Conservation (phyloP, 2,888 invertebrate genomes). For the Limnephilus marmoratus region DNA sequence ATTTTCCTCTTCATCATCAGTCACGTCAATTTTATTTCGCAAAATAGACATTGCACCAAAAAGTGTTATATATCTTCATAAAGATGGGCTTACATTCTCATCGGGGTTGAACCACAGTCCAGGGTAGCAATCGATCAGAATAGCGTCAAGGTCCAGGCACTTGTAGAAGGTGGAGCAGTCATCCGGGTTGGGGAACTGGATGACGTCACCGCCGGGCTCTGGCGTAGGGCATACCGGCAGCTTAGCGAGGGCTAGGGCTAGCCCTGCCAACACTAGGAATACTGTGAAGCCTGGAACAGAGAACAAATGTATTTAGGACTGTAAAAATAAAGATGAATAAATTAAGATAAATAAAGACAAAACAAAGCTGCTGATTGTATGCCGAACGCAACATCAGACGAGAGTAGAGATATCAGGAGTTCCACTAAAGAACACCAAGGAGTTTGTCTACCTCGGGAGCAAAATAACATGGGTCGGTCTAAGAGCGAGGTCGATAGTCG, state of each 20-base stretch:
- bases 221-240: conserved; percentile 36
- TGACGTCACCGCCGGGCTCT: conserved; percentile 74
- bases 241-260: neutral
- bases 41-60: neutral
- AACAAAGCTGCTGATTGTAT: too few relatives aligned
- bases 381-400: too few relatives aligned
- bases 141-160: conserved; percentile 73
- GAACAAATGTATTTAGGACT: neutral
- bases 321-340: too few relatives aligned
- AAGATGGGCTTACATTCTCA: conserved; percentile 70
- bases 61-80: neutral
- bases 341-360: too few relatives aligned
- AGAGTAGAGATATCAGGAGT: too few relatives aligned
- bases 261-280: neutral
- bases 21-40: too few relatives aligned
- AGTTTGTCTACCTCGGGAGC: too few relatives aligned
- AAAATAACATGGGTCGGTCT: too few relatives aligned
- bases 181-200: conserved; percentile 72
- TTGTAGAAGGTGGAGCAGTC: conserved; percentile 74
- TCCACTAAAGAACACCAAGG: too few relatives aligned
- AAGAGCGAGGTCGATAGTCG: too few relatives aligned
- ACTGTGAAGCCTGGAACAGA: neutral
- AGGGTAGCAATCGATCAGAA: conserved; percentile 74
- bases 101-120: conserved; percentile 74
- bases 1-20: too few relatives aligned